phyloP scores from a whole-genome alignment of 1,140 invertebrate species.

The Nebria ingens region DNA sequence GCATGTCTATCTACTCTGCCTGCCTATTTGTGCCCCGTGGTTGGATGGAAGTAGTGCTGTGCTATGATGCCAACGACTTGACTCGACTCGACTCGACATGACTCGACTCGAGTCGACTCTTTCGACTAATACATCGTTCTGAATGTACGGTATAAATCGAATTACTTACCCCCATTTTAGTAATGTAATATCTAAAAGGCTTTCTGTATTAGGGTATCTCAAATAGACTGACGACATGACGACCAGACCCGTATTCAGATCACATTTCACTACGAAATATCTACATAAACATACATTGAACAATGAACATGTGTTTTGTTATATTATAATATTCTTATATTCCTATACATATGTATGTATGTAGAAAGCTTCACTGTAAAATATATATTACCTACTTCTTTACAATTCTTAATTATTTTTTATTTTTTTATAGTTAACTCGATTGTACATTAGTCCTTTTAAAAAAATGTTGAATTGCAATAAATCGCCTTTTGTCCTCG shows the following conservation, averaged over 20 bases:
- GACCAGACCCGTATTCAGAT: constrained; percentile 14
- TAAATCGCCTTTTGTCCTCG: too few relatives aligned
- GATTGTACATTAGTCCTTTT: too few relatives aligned
- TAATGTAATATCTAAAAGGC: constrained; percentile 36
- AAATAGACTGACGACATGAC: constrained; percentile 20
- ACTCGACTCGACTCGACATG: not conserved
- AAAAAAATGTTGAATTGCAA: too few relatives aligned
- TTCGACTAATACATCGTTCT: constrained; percentile 14
- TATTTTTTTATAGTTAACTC: too few relatives aligned
- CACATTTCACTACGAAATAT: too few relatives aligned
- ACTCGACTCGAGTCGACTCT: not conserved
- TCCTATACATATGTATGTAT: not conserved
- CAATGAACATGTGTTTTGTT: too few relatives aligned
- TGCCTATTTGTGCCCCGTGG: not conserved
- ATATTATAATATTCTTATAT: not conserved
- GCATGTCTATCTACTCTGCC: too few relatives aligned
- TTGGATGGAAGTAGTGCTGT: not conserved
- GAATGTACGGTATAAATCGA: constrained; percentile 29
- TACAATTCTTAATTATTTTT: too few relatives aligned
- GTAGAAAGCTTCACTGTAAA: not conserved
- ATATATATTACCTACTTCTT: too few relatives aligned
- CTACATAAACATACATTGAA: too few relatives aligned
- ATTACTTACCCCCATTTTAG: constrained; percentile 37
- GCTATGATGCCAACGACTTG: not conserved
- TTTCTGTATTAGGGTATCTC: constrained; percentile 32